These are phyloP conservation scores for Andrena minutula DNA, from an alignment of 2,888 invertebrate species.

Conservation along the genomic window DNA sequence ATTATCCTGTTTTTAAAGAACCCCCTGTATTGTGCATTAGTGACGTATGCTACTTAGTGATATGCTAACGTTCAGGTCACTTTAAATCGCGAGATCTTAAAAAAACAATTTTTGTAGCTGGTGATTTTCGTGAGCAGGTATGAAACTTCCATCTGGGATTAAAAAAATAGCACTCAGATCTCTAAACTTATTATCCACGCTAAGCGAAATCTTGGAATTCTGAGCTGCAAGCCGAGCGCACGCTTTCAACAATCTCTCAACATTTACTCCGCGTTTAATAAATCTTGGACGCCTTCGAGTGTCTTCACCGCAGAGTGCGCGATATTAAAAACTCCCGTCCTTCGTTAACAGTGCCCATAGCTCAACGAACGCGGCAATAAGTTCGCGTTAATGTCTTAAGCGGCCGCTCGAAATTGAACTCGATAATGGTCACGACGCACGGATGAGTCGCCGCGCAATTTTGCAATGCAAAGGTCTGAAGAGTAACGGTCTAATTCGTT, in stretches of 20 bases:
- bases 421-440: constrained; percentile 29
- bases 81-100: too few species aligned
- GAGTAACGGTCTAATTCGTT: constrained; percentile 43
- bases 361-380: constrained; percentile 3
- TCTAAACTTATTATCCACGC: background rate
- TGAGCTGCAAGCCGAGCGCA: background rate
- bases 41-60: background rate
- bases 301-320: background rate
- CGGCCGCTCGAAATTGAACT: background rate
- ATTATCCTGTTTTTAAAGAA: background rate
- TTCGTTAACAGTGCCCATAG: constrained; percentile 5
- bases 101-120: too few species aligned
- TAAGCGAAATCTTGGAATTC: background rate
- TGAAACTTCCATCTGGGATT: too few species aligned
- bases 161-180: background rate
- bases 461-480: constrained; percentile 44
- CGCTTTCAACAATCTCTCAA: background rate
- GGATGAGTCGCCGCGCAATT: constrained; percentile 28
- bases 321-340: background rate
- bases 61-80: too few species aligned
- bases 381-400: constrained; percentile 4
- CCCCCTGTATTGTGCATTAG: background rate
- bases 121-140: too few species aligned
- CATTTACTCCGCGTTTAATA: background rate
- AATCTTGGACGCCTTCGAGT: background rate